Evolutionary conservation across 1,140 invertebrate species (phyloP), one percentile per base, ranked within the genome.

Genomic region (Drosophila pseudoobscura): DNA sequence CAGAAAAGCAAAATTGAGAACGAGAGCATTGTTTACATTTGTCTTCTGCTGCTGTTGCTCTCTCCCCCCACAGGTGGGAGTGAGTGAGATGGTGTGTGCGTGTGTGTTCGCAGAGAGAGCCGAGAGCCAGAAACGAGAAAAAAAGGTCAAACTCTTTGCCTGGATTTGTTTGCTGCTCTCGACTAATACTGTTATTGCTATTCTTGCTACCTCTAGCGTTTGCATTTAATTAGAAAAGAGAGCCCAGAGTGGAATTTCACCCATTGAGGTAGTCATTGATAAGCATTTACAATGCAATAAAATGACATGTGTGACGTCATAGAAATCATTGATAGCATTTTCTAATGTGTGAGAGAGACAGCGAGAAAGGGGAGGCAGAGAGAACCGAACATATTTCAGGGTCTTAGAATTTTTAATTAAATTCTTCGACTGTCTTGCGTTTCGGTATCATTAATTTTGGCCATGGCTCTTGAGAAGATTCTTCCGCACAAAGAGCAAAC

Each of bases 101-200:
- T 53, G 47, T 56, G 62, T 31, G 7, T 24, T 24, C 24, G 24
- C 24, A 47, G 39, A 13, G 24, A 51, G 52, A 59, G 53, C 46
- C 31, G 50, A 26, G 35, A 50, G 20, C 45, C 13, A 50, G 20
- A 43, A 13, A 17, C 15, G 22, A 22, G 47, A 63, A 85, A 84
- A 84, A 85, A 85, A 87, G 78, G 80, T 85, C 82, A 85, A 87
- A 71, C 65, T 87, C 31, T 31, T 31, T 47, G 70, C 63, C 58
- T 77, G 60, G 72, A 84, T 84, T 83, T 79, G 80, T 76, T 83
- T 75, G 69, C 57, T 55, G 65, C 64, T 73, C 58, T 63, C 73
- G 20, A 58, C 69, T 73, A 73, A 73, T 73, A 60, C 73, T 78
- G 62, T 61, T 68, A 46, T 75, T 80, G 69, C 80, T 72, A 62